Percentiles rank a stretch among this genome's conserved stretches.
Conservation (phyloP, 2,113 vertebrate genomes). For the Alethe castanea region DNA sequence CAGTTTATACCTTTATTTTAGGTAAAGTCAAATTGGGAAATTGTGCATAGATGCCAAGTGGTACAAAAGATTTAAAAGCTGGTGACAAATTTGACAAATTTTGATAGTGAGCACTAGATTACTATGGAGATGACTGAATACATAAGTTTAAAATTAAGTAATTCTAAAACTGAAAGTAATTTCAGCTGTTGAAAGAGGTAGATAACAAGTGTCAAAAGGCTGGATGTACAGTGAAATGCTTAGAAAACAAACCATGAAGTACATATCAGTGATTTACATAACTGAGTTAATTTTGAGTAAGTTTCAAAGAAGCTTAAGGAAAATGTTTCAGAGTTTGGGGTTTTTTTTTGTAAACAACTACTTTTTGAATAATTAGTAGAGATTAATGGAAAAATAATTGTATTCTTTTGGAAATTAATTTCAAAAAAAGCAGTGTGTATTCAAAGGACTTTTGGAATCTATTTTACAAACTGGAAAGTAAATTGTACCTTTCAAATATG, state of each 20-base stretch:
- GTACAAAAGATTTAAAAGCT: neutral
- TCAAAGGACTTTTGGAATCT: neutral
- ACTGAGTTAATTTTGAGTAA: neutral
- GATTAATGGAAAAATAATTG: neutral
- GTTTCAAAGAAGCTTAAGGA: neutral
- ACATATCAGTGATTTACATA: neutral
- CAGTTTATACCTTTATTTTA: neutral
- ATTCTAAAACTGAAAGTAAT: neutral
- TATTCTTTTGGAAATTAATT: neutral
- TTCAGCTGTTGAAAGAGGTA: neutral
- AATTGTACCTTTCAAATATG: neutral
- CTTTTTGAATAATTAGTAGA: neutral
- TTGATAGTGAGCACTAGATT: neutral
- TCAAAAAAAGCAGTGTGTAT: neutral
- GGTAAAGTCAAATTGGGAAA: neutral
- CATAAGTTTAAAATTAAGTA: neutral
- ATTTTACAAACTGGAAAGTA: neutral
- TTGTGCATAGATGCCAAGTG: neutral
- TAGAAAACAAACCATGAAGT: neutral
- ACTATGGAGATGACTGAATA: neutral
- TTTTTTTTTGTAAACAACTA: neutral
- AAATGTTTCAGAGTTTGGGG: neutral
- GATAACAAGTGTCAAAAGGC: neutral
- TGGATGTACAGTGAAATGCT: neutral
- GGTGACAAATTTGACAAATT: neutral